phyloP scores from a whole-genome alignment of 2,113 vertebrate genomes.

The Archocentrus centrarchus region DNA sequence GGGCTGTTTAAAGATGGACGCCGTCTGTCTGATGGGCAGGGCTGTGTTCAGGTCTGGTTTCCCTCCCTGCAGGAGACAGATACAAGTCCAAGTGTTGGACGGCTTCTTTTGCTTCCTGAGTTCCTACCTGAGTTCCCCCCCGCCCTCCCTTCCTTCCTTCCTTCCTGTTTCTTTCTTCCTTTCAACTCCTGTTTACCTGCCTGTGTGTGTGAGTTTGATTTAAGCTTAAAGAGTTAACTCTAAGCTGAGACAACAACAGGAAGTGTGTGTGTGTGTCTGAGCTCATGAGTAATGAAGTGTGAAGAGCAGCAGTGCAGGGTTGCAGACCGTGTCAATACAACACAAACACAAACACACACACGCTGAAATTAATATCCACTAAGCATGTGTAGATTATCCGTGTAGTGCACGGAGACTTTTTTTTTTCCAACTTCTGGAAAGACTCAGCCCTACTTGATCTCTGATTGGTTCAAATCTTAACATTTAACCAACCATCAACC shows the following conservation, averaged over 20 bases:
- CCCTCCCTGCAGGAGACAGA: constrained; percentile 66
- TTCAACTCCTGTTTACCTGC: not conserved
- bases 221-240: not conserved
- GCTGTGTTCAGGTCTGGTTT: constrained; percentile 91
- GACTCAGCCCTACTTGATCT: not conserved
- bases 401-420: not conserved
- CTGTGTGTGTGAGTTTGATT: not conserved
- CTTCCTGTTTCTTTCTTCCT: not conserved
- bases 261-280: not conserved
- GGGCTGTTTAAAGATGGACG: constrained; percentile 93
- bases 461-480: not conserved
- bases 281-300: not conserved
- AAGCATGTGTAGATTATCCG: not conserved
- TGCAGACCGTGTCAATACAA: not conserved
- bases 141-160: not conserved
- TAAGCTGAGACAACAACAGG: constrained; percentile 13
- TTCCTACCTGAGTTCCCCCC: not conserved
- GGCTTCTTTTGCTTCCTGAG: not conserved
- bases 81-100: not conserved
- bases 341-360: not conserved
- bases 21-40: constrained; percentile 91
- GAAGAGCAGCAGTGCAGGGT: not conserved
- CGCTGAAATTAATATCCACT: not conserved
- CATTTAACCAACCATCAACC: not conserved
- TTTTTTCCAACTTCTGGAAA: not conserved